Conservation (phyloP, 2,888 invertebrate species). For the Ophraella communa region DNA sequence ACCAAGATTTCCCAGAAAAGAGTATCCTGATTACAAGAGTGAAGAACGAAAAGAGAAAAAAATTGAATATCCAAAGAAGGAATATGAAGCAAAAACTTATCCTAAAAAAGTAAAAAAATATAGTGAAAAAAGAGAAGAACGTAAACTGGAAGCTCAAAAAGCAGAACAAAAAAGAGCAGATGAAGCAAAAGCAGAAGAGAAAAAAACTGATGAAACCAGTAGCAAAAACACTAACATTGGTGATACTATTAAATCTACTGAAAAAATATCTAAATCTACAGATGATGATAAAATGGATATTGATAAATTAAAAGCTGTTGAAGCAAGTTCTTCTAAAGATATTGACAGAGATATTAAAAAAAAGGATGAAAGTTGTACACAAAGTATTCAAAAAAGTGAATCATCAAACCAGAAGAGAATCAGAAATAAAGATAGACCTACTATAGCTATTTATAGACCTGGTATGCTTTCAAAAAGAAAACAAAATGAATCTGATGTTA, state of each 20-base stretch:
- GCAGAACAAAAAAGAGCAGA: conserved; percentile 50
- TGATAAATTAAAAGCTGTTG: conserved; percentile 29
- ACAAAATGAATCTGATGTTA: conserved; percentile 64
- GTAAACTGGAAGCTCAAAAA: conserved; percentile 55
- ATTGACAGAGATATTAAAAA: conserved; percentile 32
- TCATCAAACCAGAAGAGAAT: conserved; percentile 58
- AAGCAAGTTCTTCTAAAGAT: conserved; percentile 26
- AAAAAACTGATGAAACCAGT: conserved; percentile 1
- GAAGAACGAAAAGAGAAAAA: conserved; percentile 41
- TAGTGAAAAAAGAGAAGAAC: conserved; percentile 58
- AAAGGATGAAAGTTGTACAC: conserved; percentile 19
- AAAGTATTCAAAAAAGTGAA: conserved; percentile 15
- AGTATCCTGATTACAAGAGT: conserved; percentile 48
- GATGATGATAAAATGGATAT: conserved; percentile 11
- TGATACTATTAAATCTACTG: conserved; percentile 15
- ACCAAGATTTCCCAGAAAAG: conserved; percentile 50
- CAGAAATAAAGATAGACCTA: conserved; percentile 80
- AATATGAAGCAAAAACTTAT: conserved; percentile 42
- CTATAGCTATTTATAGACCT: conserved; percentile 88
- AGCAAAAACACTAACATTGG: conserved; percentile 9
- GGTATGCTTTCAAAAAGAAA: conserved; percentile 84
- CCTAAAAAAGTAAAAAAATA: conserved; percentile 55
- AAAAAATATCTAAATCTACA: conserved; percentile 11
- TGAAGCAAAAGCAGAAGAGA: conserved; percentile 30
- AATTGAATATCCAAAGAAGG: conserved; percentile 30